Evolutionary conservation across 2,888 invertebrate genomes (phyloP).

Genomic region (Nymphalis urticae): DNA sequence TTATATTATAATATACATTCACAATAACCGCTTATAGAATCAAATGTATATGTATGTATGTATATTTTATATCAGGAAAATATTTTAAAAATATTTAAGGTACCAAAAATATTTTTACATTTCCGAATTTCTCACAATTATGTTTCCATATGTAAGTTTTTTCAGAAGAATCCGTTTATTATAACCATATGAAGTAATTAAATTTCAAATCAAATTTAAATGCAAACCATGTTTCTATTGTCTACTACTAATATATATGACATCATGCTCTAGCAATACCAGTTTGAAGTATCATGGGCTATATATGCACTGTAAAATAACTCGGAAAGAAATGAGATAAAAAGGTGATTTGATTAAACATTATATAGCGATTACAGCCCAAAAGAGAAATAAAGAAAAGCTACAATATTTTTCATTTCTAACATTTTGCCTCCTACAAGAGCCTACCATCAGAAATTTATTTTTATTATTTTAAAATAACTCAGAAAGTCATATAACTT

Average conservation of each 20-base stretch:
- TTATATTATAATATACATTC: too few relatives aligned
- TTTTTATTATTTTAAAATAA: neutral
- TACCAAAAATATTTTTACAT: too few relatives aligned
- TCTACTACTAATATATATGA: conserved; percentile 39
- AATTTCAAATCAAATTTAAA: conserved; percentile 35
- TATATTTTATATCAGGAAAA: too few relatives aligned
- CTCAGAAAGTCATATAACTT: neutral
- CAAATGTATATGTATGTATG: too few relatives aligned
- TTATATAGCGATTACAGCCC: neutral
- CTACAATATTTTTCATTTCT: neutral
- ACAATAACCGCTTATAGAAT: too few relatives aligned
- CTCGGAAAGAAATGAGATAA: neutral
- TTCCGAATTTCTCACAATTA: too few relatives aligned
- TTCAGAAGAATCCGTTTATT: neutral
- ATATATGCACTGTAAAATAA: conserved; percentile 12
- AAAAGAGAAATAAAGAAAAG: neutral
- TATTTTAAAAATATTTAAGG: too few relatives aligned
- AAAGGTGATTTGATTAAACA: neutral
- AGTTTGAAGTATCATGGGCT: conserved; percentile 19
- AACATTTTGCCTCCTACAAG: neutral
- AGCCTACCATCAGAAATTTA: neutral
- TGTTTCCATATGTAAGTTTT: too few relatives aligned
- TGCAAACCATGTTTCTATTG: conserved; percentile 44
- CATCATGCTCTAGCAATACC: conserved; percentile 34
- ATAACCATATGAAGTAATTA: neutral